Percentiles rank a stretch among this genome's conserved stretches.
These are phyloP conservation scores for Hylomyscus alleni DNA, from an alignment of 2,797 vertebrate genomes.

Conservation along the genomic window DNA sequence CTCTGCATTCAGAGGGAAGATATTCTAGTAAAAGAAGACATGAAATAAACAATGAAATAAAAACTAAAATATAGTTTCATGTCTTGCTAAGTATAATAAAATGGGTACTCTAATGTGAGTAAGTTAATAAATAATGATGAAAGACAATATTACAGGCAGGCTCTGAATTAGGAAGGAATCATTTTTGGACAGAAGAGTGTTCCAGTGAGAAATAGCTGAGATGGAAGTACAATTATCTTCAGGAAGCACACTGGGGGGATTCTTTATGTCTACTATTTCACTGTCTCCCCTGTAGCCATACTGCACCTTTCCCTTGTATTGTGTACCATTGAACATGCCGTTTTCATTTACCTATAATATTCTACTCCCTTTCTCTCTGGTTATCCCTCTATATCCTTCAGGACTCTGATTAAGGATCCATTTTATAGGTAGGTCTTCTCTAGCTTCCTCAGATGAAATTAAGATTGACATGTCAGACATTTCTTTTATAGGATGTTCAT, in stretches of 20 bases:
- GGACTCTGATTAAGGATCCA: background rate
- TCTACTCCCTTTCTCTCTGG: background rate
- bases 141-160: background rate
- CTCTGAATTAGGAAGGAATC: background rate
- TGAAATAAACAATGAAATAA: background rate
- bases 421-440: background rate
- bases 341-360: background rate
- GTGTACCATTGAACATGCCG: background rate
- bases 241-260: background rate
- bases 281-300: conserved; percentile 17
- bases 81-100: background rate
- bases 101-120: background rate
- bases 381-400: background rate
- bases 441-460: background rate
- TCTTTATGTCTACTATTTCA: background rate
- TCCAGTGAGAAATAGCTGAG: background rate
- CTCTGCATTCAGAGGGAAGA: background rate
- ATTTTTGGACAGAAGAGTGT: background rate
- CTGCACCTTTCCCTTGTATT: conserved; percentile 4
- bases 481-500: background rate
- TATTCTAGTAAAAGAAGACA: background rate
- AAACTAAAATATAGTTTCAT: background rate
- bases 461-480: background rate
- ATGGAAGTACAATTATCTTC: background rate
- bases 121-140: background rate